A percentile compares a stretch with the other conserved stretches of the same genome.
Conservation (phyloP, 2,797 vertebrate genomes). For the Balearica regulorum region DNA sequence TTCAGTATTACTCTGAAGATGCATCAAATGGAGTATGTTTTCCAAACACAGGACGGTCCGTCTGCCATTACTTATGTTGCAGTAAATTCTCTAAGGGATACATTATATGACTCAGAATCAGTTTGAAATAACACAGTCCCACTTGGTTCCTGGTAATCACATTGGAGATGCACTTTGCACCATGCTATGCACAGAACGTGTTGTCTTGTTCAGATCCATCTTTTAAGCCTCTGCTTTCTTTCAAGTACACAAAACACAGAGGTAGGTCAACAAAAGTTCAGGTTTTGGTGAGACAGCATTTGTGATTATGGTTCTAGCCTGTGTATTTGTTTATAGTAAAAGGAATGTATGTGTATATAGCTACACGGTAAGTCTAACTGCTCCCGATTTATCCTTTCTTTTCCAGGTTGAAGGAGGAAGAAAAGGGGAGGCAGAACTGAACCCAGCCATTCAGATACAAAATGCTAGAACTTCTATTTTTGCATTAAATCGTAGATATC, state of each 20-base stretch:
- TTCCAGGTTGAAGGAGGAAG: neutral
- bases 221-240: neutral
- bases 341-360: neutral
- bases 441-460: neutral
- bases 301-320: neutral
- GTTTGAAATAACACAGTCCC: constrained; percentile 1
- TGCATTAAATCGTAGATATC: neutral
- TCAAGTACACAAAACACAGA: neutral
- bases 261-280: neutral
- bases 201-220: neutral
- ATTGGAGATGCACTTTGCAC: neutral
- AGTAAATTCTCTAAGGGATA: neutral
- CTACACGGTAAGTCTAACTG: neutral
- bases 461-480: neutral
- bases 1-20: constrained; percentile 21
- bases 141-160: neutral
- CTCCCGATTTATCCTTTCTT: neutral
- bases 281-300: neutral
- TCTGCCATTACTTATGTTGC: neutral
- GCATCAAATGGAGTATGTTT: neutral
- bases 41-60: neutral
- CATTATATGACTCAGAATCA: neutral
- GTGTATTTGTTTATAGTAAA: neutral
- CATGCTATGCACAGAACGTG: neutral
- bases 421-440: neutral